phyloP scores from a whole-genome alignment of 2,888 invertebrate species.

The Dasypogon diadema region DNA sequence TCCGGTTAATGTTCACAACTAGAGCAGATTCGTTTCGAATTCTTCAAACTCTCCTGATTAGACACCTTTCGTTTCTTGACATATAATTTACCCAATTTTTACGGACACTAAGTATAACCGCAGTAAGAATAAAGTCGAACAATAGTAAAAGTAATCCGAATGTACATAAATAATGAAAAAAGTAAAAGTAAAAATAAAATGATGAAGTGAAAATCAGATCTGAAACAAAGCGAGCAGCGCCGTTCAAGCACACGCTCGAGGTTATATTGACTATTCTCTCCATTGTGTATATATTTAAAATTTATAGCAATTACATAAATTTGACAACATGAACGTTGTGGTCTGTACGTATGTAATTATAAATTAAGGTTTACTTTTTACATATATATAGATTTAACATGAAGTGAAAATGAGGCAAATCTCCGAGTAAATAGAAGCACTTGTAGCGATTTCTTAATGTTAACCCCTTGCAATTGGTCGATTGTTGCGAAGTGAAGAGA shows the following conservation, averaged over 20 bases:
- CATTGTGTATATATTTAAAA: conserved; percentile 56
- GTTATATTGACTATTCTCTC: conserved; percentile 49
- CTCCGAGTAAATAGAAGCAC: conserved; percentile 1
- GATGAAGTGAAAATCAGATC: conserved; percentile 22
- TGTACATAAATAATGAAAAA: conserved; percentile 36
- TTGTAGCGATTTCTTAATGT: not conserved
- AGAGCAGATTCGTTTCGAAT: not conserved
- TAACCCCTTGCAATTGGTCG: too few species aligned
- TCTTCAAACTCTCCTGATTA: too few species aligned
- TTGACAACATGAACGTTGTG: conserved; percentile 53
- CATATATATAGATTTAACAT: conserved; percentile 52
- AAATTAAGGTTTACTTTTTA: conserved; percentile 56
- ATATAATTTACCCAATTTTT: conserved; percentile 3
- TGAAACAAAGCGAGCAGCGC: conserved; percentile 13
- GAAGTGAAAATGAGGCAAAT: conserved; percentile 49
- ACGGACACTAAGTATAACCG: conserved; percentile 15
- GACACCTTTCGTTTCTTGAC: too few species aligned
- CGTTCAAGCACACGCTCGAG: not conserved
- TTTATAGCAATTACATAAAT: conserved; percentile 54
- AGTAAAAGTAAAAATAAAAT: conserved; percentile 23
- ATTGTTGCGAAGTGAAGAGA: too few species aligned
- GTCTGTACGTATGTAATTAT: conserved; percentile 57
- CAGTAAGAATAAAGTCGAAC: conserved; percentile 13
- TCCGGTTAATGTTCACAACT: not conserved
- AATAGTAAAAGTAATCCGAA: conserved; percentile 33